These are phyloP conservation scores for Micromesistius poutassou DNA, from an alignment of 2,797 vertebrate genomes.

Conservation along the genomic window DNA sequence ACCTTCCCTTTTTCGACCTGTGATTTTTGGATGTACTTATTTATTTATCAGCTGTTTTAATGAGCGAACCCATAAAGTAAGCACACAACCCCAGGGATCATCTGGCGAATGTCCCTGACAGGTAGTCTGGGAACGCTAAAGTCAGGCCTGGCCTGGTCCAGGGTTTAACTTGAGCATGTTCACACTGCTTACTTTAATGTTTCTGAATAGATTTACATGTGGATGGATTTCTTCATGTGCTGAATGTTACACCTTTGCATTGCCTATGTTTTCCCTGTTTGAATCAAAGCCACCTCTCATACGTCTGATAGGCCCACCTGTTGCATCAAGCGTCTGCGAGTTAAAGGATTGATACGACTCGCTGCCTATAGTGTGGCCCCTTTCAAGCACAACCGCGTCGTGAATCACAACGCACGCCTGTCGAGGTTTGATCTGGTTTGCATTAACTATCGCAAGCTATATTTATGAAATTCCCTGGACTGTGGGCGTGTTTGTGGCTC, in stretches of 20 bases:
- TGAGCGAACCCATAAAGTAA: constrained; percentile 27
- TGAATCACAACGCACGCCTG: constrained; percentile 24
- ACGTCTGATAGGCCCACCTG: too few relatives aligned
- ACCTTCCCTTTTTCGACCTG: constrained; percentile 38
- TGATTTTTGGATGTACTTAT: constrained; percentile 16
- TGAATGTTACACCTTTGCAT: too few relatives aligned
- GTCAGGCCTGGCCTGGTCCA: constrained; percentile 13
- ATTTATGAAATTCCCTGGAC: constrained; percentile 45
- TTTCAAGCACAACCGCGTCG: constrained; percentile 11
- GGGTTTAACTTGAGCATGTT: not conserved
- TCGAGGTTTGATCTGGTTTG: constrained; percentile 45
- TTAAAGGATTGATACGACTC: not conserved
- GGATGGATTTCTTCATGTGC: not conserved
- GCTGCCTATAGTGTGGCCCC: not conserved
- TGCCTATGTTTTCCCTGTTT: too few relatives aligned
- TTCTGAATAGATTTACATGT: not conserved
- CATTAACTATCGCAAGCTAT: constrained; percentile 43
- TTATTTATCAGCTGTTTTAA: constrained; percentile 59
- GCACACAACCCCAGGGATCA: constrained; percentile 35
- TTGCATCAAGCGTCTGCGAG: too few relatives aligned
- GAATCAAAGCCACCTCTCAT: too few relatives aligned
- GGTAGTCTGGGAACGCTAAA: constrained; percentile 34
- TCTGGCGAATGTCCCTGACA: constrained; percentile 43
- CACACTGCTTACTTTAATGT: not conserved
- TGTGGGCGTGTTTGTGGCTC: constrained; percentile 49